These are phyloP conservation scores for Zaprionus capensis DNA, from an alignment of 1,140 invertebrate species.

Conservation along the genomic window DNA sequence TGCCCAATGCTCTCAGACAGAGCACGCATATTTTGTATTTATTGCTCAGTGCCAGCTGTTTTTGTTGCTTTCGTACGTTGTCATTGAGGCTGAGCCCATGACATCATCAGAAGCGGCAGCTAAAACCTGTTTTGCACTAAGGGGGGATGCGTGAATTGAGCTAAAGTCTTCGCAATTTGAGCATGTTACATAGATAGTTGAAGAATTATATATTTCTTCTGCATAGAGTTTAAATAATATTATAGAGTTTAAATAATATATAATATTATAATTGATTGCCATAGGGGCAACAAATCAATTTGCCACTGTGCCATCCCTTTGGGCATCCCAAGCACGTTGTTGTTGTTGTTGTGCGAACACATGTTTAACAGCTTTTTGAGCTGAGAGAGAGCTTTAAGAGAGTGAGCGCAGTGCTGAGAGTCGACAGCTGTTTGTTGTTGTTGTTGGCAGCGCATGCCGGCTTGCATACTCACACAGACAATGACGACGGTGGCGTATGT, in stretches of 20 bases:
- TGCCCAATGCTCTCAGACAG: not conserved
- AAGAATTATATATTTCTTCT: not conserved
- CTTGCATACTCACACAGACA: conserved; percentile 12
- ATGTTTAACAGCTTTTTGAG: conserved; percentile 36
- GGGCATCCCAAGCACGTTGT: conserved; percentile 1
- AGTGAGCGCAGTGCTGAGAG: not conserved
- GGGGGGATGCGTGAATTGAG: conserved; percentile 34
- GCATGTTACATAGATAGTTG: not conserved
- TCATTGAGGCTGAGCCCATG: conserved; percentile 60
- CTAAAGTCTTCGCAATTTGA: not conserved
- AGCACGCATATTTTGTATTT: conserved; percentile 13
- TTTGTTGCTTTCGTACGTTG: conserved; percentile 50
- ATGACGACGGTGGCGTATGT: conserved; percentile 52
- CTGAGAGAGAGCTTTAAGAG: conserved; percentile 68
- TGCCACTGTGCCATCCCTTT: not conserved
- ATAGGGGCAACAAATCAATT: not conserved
- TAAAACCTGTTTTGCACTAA: conserved; percentile 61
- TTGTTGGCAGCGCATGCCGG: conserved; percentile 64
- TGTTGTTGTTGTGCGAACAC: conserved; percentile 45
- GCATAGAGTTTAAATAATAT: too few species aligned
- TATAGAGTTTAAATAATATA: not conserved
- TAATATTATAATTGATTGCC: not conserved
- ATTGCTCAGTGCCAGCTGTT: conserved; percentile 53
- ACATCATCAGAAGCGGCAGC: conserved; percentile 60
- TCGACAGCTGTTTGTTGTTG: conserved; percentile 60